These are phyloP conservation scores for Cremastinae sp. DNA, from an alignment of 2,888 invertebrate species.

Conservation along the genomic window DNA sequence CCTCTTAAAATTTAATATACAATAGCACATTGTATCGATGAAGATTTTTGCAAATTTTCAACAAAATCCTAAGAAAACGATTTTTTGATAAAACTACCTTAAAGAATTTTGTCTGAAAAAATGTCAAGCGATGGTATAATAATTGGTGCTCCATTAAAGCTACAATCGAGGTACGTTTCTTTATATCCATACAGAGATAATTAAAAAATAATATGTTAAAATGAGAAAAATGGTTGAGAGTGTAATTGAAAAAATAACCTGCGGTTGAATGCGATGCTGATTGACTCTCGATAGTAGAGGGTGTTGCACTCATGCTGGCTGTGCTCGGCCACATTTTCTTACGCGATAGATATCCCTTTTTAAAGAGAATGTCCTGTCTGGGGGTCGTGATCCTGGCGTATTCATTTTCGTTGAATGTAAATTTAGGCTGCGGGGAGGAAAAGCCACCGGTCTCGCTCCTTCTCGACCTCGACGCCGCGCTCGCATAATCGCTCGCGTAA, in stretches of 20 bases:
- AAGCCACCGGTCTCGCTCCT: conserved; percentile 70
- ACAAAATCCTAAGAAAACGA: too few species aligned
- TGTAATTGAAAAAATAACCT: conserved; percentile 63
- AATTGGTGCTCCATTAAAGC: too few species aligned
- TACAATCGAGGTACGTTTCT: too few species aligned
- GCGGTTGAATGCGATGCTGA: conserved; percentile 80
- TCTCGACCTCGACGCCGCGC: conserved; percentile 65
- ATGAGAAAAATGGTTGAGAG: neutral
- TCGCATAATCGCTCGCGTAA: conserved; percentile 69
- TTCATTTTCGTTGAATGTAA: conserved; percentile 84
- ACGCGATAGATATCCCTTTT: conserved; percentile 85
- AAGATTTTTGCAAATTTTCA: too few species aligned
- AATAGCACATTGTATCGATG: too few species aligned
- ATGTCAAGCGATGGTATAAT: too few species aligned
- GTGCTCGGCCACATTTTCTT: conserved; percentile 80
- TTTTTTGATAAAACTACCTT: too few species aligned
- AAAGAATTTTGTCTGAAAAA: too few species aligned
- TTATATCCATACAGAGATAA: too few species aligned
- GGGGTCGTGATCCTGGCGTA: conserved; percentile 87
- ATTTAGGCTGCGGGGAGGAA: conserved; percentile 80
- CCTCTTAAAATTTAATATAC: too few species aligned
- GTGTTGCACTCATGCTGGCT: conserved; percentile 78
- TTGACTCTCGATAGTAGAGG: conserved; percentile 79
- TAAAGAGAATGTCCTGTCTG: conserved; percentile 86
- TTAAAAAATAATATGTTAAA: too few species aligned